Evolutionary conservation across 2,888 invertebrate species (phyloP).

Genomic region (Leptopterna dolabrata): DNA sequence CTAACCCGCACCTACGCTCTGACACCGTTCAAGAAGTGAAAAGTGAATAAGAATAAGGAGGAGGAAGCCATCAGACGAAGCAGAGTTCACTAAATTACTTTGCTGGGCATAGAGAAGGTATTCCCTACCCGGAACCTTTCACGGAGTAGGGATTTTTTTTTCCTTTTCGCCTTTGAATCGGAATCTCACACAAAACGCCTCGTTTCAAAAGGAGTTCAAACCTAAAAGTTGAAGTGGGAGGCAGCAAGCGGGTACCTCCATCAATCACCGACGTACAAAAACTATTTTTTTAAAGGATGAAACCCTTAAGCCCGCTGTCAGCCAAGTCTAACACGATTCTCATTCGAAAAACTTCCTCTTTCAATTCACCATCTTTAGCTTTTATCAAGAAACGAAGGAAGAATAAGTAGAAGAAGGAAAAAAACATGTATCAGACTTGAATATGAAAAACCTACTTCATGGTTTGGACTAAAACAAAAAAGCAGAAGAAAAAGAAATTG

Average conservation of each 20-base stretch:
- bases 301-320: constrained; percentile 47
- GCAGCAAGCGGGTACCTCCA: constrained; percentile 23
- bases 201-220: background rate
- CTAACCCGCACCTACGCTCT: background rate
- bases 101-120: background rate
- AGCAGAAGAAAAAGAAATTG: too few species aligned
- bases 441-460: background rate
- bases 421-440: background rate
- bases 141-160: constrained; percentile 3
- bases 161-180: background rate
- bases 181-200: background rate
- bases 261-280: constrained; percentile 44
- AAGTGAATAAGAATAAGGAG: background rate
- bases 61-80: background rate
- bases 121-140: background rate
- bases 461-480: too few species aligned
- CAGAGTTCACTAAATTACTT: background rate
- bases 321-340: constrained; percentile 21
- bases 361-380: constrained; percentile 30
- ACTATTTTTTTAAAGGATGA: constrained; percentile 21
- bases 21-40: background rate
- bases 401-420: background rate
- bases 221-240: constrained; percentile 2
- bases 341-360: background rate
- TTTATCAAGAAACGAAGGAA: constrained; percentile 9